These are phyloP conservation scores for Polydrusus cervinus DNA, from an alignment of 2,888 invertebrate species.

Conservation along the genomic window DNA sequence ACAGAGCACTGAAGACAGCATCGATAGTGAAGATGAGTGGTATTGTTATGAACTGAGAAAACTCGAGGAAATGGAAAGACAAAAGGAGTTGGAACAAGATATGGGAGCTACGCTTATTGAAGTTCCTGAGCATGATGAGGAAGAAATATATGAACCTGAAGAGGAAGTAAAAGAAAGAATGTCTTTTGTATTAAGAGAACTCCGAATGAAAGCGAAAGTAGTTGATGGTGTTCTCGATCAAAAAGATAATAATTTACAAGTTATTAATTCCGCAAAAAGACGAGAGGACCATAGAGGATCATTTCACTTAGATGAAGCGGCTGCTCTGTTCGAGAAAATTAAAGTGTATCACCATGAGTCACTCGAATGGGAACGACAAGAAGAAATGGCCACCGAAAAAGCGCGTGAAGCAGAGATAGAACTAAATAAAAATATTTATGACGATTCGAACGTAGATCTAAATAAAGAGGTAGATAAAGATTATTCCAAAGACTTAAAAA, in stretches of 20 bases:
- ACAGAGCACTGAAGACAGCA: conserved; percentile 94
- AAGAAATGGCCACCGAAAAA: conserved; percentile 38
- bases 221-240: conserved; percentile 69
- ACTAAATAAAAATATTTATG: background rate
- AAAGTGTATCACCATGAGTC: conserved; percentile 72
- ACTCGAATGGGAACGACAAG: conserved; percentile 37
- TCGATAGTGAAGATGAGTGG: conserved; percentile 95
- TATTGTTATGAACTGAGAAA: conserved; percentile 92
- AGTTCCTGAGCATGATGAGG: conserved; percentile 74
- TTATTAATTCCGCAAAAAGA: conserved; percentile 67
- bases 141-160: conserved; percentile 76
- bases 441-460: background rate
- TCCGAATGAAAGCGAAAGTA: conserved; percentile 79
- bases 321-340: conserved; percentile 71
- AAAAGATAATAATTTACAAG: conserved; percentile 68
- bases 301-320: conserved; percentile 67
- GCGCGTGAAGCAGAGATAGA: conserved; percentile 44
- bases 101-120: conserved; percentile 77
- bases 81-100: conserved; percentile 78
- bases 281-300: conserved; percentile 63
- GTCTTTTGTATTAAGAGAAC: conserved; percentile 85
- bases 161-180: conserved; percentile 85
- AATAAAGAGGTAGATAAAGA: background rate
- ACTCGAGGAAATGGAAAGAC: conserved; percentile 89
- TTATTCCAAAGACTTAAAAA: conserved; percentile 56